Conservation (phyloP, 2,797 vertebrate genomes). For the Diplodus sargus region DNA sequence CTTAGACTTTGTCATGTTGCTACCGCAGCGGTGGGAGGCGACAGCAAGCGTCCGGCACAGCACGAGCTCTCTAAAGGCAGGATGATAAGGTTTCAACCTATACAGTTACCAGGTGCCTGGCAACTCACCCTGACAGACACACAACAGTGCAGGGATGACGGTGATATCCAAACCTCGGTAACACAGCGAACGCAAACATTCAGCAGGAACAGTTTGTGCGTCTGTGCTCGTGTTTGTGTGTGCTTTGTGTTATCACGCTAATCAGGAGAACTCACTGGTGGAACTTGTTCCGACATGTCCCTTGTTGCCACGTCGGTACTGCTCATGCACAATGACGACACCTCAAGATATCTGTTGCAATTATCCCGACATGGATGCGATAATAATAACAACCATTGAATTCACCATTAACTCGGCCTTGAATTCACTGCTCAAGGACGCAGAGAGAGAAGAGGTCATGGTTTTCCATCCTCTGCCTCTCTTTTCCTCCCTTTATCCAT, state of each 20-base stretch:
- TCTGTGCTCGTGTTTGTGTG: slow-evolving; percentile 40
- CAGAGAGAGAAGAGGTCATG: background rate
- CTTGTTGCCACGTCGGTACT: background rate
- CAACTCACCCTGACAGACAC: slow-evolving; percentile 55
- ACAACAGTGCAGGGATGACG: slow-evolving; percentile 36
- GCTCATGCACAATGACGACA: slow-evolving; percentile 1
- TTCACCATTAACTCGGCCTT: background rate
- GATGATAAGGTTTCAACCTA: slow-evolving; percentile 75
- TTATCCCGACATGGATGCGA: background rate
- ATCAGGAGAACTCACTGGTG: slow-evolving; percentile 24
- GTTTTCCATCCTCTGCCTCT: slow-evolving; percentile 16
- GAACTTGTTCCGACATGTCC: slow-evolving; percentile 18
- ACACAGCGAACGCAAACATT: slow-evolving; percentile 63
- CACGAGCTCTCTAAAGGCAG: slow-evolving; percentile 53
- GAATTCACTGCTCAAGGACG: background rate
- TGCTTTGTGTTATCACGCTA: slow-evolving; percentile 30
- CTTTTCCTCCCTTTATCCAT: background rate
- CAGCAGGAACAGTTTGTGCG: slow-evolving; percentile 52
- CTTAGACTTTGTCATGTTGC: slow-evolving; percentile 14
- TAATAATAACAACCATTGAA: background rate
- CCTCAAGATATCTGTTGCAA: background rate
- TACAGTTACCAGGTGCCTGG: slow-evolving; percentile 80
- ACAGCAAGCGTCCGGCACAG: slow-evolving; percentile 49
- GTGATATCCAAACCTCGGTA: slow-evolving; percentile 58
- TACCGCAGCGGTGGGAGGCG: slow-evolving; percentile 15